These are phyloP conservation scores for Azorinus chamasolen DNA, from an alignment of 2,888 invertebrate species.

Conservation along the genomic window DNA sequence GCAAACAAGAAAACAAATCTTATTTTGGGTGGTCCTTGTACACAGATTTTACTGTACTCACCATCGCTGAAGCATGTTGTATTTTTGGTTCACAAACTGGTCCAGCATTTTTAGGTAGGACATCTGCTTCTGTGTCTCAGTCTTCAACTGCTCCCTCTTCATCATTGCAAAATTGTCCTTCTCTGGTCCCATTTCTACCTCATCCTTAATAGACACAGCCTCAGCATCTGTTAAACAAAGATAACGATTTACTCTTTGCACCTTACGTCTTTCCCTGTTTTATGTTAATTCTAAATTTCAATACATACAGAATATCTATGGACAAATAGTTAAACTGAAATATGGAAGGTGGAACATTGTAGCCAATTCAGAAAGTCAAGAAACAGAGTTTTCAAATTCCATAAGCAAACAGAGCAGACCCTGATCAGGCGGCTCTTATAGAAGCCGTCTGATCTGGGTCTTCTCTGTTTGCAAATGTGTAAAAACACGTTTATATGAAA, in stretches of 20 bases:
- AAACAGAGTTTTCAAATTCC: no score
- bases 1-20: background rate
- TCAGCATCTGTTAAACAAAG: slow-evolving; percentile 33
- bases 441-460: no score
- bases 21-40: background rate
- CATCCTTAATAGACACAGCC: slow-evolving; percentile 40
- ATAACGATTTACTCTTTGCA: background rate
- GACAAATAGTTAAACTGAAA: no score
- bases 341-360: no score
- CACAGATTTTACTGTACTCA: slow-evolving; percentile 14
- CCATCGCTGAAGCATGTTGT: slow-evolving; percentile 41
- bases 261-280: no score
- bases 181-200: slow-evolving; percentile 41
- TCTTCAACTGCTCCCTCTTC: slow-evolving; percentile 22
- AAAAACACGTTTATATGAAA: no score
- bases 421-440: no score
- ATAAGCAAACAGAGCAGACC: no score
- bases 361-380: no score
- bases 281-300: no score
- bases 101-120: slow-evolving; percentile 11
- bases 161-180: slow-evolving; percentile 26
- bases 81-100: slow-evolving; percentile 28
- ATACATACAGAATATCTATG: no score
- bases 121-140: slow-evolving; percentile 28
- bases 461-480: no score